Evolutionary conservation across 1,140 invertebrate genomes (phyloP).

Genomic region (Ctenoplectra terminalis): DNA sequence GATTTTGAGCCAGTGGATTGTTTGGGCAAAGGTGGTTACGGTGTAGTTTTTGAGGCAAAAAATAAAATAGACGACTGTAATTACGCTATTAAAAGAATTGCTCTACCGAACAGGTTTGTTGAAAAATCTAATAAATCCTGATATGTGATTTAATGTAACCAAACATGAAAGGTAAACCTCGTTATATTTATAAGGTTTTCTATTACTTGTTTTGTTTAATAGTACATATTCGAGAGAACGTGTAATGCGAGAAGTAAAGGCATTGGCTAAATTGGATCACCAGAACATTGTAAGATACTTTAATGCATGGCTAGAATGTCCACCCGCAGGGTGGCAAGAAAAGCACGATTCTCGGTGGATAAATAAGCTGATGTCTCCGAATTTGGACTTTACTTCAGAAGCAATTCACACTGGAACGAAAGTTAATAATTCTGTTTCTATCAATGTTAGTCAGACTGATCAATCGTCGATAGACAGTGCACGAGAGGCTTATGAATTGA

Average conservation of each 20-base stretch:
- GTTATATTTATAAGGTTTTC: background rate
- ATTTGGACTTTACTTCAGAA: constrained; percentile 74
- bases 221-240: constrained; percentile 91
- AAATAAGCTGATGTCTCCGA: constrained; percentile 73
- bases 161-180: background rate
- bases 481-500: constrained; percentile 71
- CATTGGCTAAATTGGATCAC: constrained; percentile 97
- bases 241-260: constrained; percentile 96
- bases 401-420: constrained; percentile 65
- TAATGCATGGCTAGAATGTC: constrained; percentile 96
- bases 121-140: background rate
- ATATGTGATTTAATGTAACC: background rate
- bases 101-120: constrained; percentile 90
- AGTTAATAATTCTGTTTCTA: constrained; percentile 65
- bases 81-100: constrained; percentile 98
- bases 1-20: constrained; percentile 94
- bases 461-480: constrained; percentile 75
- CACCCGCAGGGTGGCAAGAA: constrained; percentile 94
- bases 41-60: constrained; percentile 97
- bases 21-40: constrained; percentile 97
- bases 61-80: constrained; percentile 97
- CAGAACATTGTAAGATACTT: constrained; percentile 97
- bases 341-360: constrained; percentile 88
- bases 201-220: constrained; percentile 34
- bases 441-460: constrained; percentile 72